A percentile compares a stretch with the other conserved stretches of the same genome.
Evolutionary conservation across 2,888 invertebrate species (phyloP).

Genomic region (Luperina nickerlii): DNA sequence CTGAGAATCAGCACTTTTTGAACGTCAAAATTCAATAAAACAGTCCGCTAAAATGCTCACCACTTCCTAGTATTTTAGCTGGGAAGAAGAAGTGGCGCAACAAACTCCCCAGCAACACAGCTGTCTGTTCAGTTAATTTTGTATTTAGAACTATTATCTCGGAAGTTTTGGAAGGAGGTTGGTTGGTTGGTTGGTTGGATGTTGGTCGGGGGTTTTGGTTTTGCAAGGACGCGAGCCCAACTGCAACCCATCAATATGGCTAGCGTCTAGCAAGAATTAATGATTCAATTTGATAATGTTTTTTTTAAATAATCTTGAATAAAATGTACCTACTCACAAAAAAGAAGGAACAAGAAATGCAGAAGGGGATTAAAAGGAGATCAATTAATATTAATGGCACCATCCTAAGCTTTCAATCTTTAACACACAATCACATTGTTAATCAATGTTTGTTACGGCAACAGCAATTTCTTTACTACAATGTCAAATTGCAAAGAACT

Average conservation of each 20-base stretch:
- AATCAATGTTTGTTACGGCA: background rate
- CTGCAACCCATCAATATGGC: background rate
- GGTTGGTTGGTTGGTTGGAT: no score
- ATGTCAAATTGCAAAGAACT: no score
- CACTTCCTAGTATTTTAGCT: background rate
- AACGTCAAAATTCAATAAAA: background rate
- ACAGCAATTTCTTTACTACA: no score
- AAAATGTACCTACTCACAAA: background rate
- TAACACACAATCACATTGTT: background rate
- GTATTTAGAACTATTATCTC: no score
- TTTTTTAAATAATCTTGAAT: background rate
- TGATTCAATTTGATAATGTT: no score
- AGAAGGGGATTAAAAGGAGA: background rate
- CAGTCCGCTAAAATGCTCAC: background rate
- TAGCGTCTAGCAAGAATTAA: background rate
- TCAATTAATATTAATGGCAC: background rate
- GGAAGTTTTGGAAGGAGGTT: background rate
- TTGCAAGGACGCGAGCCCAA: background rate
- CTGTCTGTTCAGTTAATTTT: background rate
- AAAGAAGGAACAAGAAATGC: background rate
- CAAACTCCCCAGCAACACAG: background rate
- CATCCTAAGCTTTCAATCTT: background rate
- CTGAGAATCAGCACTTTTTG: background rate
- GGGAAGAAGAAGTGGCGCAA: background rate
- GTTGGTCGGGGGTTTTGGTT: no score